These are phyloP conservation scores for Agonum fuliginosum DNA, from an alignment of 2,888 invertebrate species.

Conservation along the genomic window DNA sequence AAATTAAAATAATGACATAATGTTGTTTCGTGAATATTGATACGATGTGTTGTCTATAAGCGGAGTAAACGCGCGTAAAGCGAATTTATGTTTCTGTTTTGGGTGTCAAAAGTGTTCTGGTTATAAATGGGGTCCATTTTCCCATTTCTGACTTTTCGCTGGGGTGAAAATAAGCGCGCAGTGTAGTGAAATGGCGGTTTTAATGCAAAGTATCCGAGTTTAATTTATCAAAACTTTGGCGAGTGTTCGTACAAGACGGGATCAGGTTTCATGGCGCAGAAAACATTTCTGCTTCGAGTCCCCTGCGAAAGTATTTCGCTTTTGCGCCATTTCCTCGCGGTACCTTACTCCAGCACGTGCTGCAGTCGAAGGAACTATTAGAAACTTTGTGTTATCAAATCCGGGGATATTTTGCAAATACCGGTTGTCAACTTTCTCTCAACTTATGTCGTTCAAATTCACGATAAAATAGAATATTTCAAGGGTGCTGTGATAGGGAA, in stretches of 20 bases:
- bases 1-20: no score
- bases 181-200: slow-evolving; percentile 27
- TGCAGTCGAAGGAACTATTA: slow-evolving; percentile 48
- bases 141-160: not conserved
- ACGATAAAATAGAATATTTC: slow-evolving; percentile 55
- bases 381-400: slow-evolving; percentile 54
- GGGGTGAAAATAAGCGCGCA: slow-evolving; percentile 26
- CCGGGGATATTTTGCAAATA: slow-evolving; percentile 54
- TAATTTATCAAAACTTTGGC: slow-evolving; percentile 37
- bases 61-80: not conserved
- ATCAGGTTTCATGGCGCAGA: slow-evolving; percentile 35
- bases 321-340: slow-evolving; percentile 9
- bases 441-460: slow-evolving; percentile 58
- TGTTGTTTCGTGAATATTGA: no score
- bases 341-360: slow-evolving; percentile 49
- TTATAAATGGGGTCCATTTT: slow-evolving; percentile 34
- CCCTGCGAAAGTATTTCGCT: slow-evolving; percentile 6
- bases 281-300: slow-evolving; percentile 39
- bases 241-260: slow-evolving; percentile 2
- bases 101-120: not conserved
- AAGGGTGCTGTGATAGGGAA: slow-evolving; percentile 14
- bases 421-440: slow-evolving; percentile 32
- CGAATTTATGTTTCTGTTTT: slow-evolving; percentile 3
- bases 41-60: no score
- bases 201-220: slow-evolving; percentile 43